A percentile compares a stretch with the other conserved stretches of the same genome.
phyloP scores from a whole-genome alignment of 2,113 vertebrate genomes.

The Lepidothrix coronata region DNA sequence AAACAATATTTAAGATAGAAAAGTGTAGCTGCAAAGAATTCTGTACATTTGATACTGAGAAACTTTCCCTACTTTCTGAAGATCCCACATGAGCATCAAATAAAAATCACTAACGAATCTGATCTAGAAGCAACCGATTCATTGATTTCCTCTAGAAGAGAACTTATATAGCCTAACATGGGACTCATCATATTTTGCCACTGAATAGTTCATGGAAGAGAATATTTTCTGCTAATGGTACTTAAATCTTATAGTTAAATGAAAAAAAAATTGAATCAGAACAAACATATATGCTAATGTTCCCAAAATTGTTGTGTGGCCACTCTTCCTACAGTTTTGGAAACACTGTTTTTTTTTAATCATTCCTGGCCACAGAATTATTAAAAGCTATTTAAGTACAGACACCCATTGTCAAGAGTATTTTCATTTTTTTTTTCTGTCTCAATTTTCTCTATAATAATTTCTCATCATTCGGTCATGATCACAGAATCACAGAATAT shows the following conservation, averaged over 20 bases:
- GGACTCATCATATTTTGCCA: not conserved
- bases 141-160: not conserved
- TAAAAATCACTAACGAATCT: not conserved
- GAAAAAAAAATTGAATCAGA: not conserved
- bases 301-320: not conserved
- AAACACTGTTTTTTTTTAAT: not conserved
- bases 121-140: not conserved
- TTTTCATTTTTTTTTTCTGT: no score
- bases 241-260: not conserved
- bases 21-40: not conserved
- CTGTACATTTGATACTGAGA: not conserved
- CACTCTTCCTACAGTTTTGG: not conserved
- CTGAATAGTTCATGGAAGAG: not conserved
- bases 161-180: not conserved
- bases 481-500: no score
- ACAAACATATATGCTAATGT: not conserved
- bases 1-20: not conserved
- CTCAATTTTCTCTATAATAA: no score
- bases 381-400: not conserved
- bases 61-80: not conserved
- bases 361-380: not conserved
- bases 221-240: not conserved
- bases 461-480: no score
- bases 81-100: not conserved
- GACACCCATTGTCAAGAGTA: not conserved